Conservation (phyloP, 1,140 invertebrate species). For the Myzus persicae region DNA sequence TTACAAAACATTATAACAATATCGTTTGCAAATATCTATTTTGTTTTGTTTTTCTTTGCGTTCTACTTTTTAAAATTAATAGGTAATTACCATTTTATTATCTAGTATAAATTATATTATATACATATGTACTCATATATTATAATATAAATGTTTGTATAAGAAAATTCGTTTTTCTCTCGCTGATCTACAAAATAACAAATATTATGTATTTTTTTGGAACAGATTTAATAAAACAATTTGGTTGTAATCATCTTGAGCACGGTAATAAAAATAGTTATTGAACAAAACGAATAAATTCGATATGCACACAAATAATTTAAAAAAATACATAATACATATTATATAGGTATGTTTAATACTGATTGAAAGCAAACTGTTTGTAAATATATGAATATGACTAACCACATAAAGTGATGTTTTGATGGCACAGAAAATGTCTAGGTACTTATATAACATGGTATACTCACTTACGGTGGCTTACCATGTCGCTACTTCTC, state of each 20-base stretch:
- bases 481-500: neutral
- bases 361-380: neutral
- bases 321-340: neutral
- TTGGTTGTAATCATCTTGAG: neutral
- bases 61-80: neutral
- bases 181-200: neutral
- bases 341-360: neutral
- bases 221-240: neutral
- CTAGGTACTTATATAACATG: neutral
- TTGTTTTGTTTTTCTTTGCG: neutral
- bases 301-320: neutral
- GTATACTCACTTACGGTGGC: neutral
- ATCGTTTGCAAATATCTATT: neutral
- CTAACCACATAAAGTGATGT: neutral
- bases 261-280: neutral
- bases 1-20: neutral
- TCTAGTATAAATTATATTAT: neutral
- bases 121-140: too few relatives aligned
- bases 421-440: neutral
- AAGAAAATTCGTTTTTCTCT: neutral
- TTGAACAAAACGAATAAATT: neutral
- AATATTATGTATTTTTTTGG: neutral
- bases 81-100: neutral
- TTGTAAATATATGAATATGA: neutral
- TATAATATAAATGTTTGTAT: neutral